Base-by-base conservation (phyloP, 2,888 invertebrate species). In the Caradrina clavipalpis region DNA sequence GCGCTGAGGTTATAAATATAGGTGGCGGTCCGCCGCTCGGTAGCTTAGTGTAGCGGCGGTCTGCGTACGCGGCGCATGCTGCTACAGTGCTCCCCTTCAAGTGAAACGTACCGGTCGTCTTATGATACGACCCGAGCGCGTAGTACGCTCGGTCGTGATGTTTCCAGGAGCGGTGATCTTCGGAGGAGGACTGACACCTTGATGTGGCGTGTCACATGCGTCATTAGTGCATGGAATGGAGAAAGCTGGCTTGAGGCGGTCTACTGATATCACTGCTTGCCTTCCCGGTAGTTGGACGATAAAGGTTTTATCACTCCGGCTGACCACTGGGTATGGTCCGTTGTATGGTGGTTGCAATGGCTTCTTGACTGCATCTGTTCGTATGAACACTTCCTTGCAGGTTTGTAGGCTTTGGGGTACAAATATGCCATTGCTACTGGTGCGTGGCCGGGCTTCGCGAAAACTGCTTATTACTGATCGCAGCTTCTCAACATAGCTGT, bases 331-430 rank as follows among this genome's bases (percentile, higher is more conserved):
- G 35, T 69, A 69, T 0, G 69, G 76, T 7, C 69, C 69, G 21
- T 66, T 42, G 50, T 75, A 75, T 3, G 75, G 47, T 19, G 63
- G 49, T 53, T 56, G 56, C 11, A 76, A 22, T 1, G 76, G 60
- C 21, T 50, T 73, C 26, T 57, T 58, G 8, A 69, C 60, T n/a
- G 57, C 50, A n/a, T 74, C 74, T 17, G 59, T 62, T 13, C 76
- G 66, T 0, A 78, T 13, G 42, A 78, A 78, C 10, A 81, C 75
- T 31, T 64, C 56, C 0, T 67, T 35, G 35, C 78, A 73, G 1
- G 67, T 55, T 3, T 61, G 42, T 45, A 78, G 15, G 55, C 63
- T 60, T 11, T 47, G 56, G 8, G 70, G 70, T 13, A 78, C 50
- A 19, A 77, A 76, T 10, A 61, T 21, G 2, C 45, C 39, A 7